Evolutionary conservation across 1,140 invertebrate species (phyloP).

Genomic region (Prorops nasuta): DNA sequence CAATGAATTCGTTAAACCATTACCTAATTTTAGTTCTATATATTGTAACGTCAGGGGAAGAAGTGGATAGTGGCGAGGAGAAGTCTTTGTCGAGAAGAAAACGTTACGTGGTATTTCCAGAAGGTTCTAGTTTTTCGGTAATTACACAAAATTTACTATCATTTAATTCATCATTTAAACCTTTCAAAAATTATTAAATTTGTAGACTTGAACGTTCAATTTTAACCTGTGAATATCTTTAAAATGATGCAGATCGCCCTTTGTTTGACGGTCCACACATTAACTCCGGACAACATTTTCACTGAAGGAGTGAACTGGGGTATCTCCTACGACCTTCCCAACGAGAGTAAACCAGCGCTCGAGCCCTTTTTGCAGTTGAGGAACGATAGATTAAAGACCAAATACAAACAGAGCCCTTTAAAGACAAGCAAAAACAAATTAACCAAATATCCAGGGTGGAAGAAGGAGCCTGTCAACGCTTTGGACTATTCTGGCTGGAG

Average conservation of each 20-base stretch:
- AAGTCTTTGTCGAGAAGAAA: conserved; percentile 57
- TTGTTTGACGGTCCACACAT: conserved; percentile 62
- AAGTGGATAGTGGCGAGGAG: conserved; percentile 20
- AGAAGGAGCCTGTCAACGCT: conserved; percentile 18
- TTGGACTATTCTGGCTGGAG: conserved; percentile 24
- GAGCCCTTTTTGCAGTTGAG: conserved; percentile 47
- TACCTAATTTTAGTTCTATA: no score
- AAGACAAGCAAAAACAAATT: conserved; percentile 26
- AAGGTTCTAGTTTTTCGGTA: conserved; percentile 73
- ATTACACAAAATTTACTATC: conserved; percentile 47
- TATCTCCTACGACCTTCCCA: conserved; percentile 72
- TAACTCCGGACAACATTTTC: conserved; percentile 59
- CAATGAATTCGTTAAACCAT: no score
- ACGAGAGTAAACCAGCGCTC: conserved; percentile 63
- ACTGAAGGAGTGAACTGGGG: conserved; percentile 73
- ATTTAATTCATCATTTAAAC: conserved; percentile 13
- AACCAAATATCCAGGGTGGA: conserved; percentile 22
- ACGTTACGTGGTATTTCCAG: conserved; percentile 75
- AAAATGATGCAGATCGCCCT: conserved; percentile 54
- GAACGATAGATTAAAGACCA: conserved; percentile 30
- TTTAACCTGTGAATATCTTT: not conserved
- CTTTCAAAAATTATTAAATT: conserved; percentile 16
- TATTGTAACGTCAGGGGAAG: no score
- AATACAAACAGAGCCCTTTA: conserved; percentile 23
- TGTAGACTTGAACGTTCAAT: not conserved